Evolutionary conservation across 2,888 invertebrate genomes (phyloP).

Genomic region (Harpalus rubripes): DNA sequence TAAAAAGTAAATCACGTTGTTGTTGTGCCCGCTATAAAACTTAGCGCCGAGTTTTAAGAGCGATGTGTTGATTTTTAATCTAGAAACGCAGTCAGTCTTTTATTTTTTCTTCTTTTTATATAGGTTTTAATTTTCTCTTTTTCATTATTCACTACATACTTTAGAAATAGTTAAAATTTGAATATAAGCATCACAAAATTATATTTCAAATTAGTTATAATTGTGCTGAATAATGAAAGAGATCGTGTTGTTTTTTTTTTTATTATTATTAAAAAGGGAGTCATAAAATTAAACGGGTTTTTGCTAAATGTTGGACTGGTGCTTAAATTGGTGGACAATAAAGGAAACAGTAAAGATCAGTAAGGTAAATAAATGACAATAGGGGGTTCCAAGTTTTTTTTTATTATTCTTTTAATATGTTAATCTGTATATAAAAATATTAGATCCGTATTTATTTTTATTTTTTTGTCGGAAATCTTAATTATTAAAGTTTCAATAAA

Average conservation of each 20-base stretch:
- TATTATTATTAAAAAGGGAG: background rate
- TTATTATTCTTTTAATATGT: too few relatives aligned
- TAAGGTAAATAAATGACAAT: conserved; percentile 43
- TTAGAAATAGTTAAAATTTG: background rate
- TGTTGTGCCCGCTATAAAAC: conserved; percentile 45
- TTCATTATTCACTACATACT: conserved; percentile 37
- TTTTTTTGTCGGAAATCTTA: too few relatives aligned
- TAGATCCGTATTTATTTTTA: too few relatives aligned
- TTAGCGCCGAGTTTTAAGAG: conserved; percentile 43
- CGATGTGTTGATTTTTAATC: conserved; percentile 10
- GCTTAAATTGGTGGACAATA: conserved; percentile 48
- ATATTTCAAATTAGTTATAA: conserved; percentile 1
- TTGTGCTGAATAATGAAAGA: conserved; percentile 28
- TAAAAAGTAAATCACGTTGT: conserved; percentile 53
- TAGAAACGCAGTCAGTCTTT: conserved; percentile 58
- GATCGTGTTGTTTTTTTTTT: conserved; percentile 4
- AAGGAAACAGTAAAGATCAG: conserved; percentile 20
- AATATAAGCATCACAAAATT: background rate
- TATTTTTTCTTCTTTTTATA: conserved; percentile 1
- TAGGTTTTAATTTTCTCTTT: background rate
- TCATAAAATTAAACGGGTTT: conserved; percentile 39
- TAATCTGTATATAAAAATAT: too few relatives aligned
- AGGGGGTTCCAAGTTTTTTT: too few relatives aligned
- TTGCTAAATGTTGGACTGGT: conserved; percentile 46
- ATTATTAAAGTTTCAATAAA: too few relatives aligned